These are phyloP conservation scores for Nesoenas mayeri DNA, from an alignment of 2,113 vertebrate species.

Conservation along the genomic window DNA sequence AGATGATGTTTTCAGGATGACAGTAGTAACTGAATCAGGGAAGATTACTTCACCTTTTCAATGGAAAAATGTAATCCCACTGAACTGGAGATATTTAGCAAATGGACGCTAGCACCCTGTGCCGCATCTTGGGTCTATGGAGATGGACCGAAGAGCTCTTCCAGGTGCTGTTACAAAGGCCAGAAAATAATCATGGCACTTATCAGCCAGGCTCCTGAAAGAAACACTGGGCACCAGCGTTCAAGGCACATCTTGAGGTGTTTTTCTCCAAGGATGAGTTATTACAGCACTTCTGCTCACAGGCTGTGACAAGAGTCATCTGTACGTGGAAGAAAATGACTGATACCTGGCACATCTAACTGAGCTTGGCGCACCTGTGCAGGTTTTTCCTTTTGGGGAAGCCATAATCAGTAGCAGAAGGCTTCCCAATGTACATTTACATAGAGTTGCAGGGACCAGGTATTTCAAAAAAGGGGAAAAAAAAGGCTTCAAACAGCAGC, in stretches of 20 bases:
- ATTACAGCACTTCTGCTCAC: neutral
- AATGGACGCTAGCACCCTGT: accelerated
- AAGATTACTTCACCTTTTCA: neutral
- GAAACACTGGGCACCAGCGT: accelerated
- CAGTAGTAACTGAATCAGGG: neutral
- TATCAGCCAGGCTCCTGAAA: neutral
- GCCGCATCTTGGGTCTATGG: neutral
- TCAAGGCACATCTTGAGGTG: neutral
- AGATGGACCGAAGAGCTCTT: neutral
- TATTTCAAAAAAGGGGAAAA: neutral
- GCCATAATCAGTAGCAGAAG: neutral
- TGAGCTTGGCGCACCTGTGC: neutral
- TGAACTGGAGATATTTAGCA: neutral
- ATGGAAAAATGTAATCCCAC: neutral
- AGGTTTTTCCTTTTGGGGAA: neutral
- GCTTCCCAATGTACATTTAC: neutral
- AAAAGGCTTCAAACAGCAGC: neutral
- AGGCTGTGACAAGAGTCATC: neutral
- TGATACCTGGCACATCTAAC: neutral
- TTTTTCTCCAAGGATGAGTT: neutral
- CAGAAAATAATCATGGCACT: neutral
- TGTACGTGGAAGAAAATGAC: neutral
- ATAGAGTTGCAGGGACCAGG: neutral
- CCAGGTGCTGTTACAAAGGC: accelerated
- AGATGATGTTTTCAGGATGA: neutral